phyloP scores from a whole-genome alignment of 2,888 invertebrate species.

The Coleophora deauratella region DNA sequence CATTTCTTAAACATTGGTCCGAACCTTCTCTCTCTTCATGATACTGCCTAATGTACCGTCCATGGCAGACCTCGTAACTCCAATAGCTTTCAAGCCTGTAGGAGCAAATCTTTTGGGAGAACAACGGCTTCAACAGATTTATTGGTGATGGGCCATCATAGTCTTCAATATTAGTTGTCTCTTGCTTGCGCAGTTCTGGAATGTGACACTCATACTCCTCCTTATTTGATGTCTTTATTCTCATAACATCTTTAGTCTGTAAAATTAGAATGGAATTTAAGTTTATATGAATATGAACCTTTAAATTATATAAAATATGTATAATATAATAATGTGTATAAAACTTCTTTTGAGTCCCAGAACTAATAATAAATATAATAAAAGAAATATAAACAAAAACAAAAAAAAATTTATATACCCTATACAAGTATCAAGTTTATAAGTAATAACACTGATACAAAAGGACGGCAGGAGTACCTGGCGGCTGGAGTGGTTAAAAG shows the following conservation, averaged over 20 bases:
- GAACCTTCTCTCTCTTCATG: constrained; percentile 93
- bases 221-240: constrained; percentile 82
- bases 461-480: too few relatives aligned
- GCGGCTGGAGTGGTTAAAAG: too few relatives aligned
- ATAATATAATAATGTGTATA: too few relatives aligned
- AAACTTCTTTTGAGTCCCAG: too few relatives aligned
- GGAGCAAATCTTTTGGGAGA: constrained; percentile 86
- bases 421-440: too few relatives aligned
- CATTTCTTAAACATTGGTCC: background rate
- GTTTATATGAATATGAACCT: background rate
- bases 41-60: constrained; percentile 91
- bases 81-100: constrained; percentile 93
- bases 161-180: constrained; percentile 70
- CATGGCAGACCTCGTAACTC: constrained; percentile 98
- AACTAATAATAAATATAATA: too few relatives aligned
- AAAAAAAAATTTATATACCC: too few relatives aligned
- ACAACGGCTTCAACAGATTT: constrained; percentile 83
- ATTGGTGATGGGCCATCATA: constrained; percentile 85
- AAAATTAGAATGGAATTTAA: constrained; percentile 1
- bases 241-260: constrained; percentile 71
- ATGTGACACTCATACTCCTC: constrained; percentile 89
- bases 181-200: constrained; percentile 76
- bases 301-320: too few relatives aligned
- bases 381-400: too few relatives aligned
- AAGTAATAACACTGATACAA: too few relatives aligned